These are phyloP conservation scores for Peromyscus nudipes DNA, from an alignment of 2,797 vertebrate genomes.

Conservation along the genomic window DNA sequence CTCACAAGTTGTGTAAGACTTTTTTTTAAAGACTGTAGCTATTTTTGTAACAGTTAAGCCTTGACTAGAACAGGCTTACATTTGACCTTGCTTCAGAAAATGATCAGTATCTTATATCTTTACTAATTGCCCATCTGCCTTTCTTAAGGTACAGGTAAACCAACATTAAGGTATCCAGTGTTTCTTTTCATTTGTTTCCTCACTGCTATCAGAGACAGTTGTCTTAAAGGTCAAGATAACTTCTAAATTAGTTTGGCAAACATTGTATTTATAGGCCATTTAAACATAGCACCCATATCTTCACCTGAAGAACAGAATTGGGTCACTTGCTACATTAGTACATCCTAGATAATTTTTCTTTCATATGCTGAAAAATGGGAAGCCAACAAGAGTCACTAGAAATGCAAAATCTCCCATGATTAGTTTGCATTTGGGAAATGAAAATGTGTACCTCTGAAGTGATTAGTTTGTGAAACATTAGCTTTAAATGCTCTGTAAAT, in stretches of 20 bases:
- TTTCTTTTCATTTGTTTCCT: not conserved
- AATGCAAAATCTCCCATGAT: conserved; percentile 17
- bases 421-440: conserved; percentile 23
- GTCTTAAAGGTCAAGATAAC: conserved; percentile 74
- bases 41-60: not conserved
- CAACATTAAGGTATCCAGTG: not conserved
- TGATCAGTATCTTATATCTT: not conserved
- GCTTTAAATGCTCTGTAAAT: conserved; percentile 58
- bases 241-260: conserved; percentile 76
- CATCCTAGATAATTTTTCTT: conserved; percentile 56
- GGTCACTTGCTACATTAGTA: conserved; percentile 67
- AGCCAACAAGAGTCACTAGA: not conserved
- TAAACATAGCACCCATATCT: conserved; percentile 59
- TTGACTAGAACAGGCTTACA: conserved; percentile 1
- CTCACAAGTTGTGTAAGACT: not conserved
- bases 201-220: not conserved
- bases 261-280: conserved; percentile 58
- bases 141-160: conserved; percentile 15
- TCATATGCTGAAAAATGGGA: not conserved
- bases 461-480: conserved; percentile 55
- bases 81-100: conserved; percentile 13
- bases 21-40: not conserved
- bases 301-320: conserved; percentile 62
- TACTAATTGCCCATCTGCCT: conserved; percentile 33
- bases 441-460: not conserved